Percentiles rank a stretch among this genome's conserved stretches.
Conservation (phyloP, 2,888 invertebrate genomes). For the Patella pellucida region DNA sequence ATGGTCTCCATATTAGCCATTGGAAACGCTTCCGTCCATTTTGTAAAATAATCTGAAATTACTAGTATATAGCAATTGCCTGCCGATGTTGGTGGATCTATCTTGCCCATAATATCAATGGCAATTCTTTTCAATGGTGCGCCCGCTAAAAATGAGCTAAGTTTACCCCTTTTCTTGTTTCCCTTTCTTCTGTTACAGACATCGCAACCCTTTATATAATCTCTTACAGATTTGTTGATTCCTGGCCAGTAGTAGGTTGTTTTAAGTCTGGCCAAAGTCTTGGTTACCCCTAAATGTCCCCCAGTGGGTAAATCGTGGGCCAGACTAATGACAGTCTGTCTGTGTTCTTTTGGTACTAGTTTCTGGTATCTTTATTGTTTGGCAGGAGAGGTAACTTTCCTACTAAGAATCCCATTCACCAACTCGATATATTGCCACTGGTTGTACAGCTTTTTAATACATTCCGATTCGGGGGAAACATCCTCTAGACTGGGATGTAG, state of each 20-base stretch:
- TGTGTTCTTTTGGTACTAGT: too few species aligned
- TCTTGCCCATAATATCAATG: slow-evolving; percentile 28
- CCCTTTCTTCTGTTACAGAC: not conserved
- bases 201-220: not conserved
- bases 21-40: slow-evolving; percentile 23
- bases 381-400: too few species aligned
- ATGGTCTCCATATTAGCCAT: slow-evolving; percentile 5
- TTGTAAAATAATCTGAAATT: slow-evolving; percentile 28
- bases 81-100: slow-evolving; percentile 17
- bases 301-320: not conserved
- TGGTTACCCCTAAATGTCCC: not conserved
- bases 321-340: not conserved
- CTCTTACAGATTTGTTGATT: not conserved
- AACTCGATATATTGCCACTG: too few species aligned
- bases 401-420: too few species aligned
- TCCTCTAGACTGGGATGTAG: too few species aligned
- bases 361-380: too few species aligned
- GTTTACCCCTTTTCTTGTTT: not conserved
- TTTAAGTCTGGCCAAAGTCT: not conserved
- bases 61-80: slow-evolving; percentile 33
- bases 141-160: slow-evolving; percentile 4
- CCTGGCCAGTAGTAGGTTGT: not conserved
- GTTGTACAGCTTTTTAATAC: too few species aligned
- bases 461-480: too few species aligned
- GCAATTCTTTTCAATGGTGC: slow-evolving; percentile 34